Evolutionary conservation across 2,113 vertebrate genomes (phyloP), one percentile per base, ranked within the genome.

Genomic region (Solea solea): DNA sequence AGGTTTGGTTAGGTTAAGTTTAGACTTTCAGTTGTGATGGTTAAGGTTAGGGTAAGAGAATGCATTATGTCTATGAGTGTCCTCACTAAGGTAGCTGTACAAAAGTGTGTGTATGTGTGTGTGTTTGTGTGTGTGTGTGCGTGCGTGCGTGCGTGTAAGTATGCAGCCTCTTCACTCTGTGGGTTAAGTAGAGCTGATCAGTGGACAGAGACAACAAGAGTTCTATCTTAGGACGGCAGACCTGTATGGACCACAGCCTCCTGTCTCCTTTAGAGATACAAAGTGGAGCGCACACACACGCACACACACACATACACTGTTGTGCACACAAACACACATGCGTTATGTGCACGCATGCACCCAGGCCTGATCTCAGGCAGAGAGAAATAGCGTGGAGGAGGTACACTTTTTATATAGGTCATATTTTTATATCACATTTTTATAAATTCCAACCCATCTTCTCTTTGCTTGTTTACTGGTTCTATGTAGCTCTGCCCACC

Each of bases 211-310:
- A 85, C 81, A 80, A 86, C 81, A 84, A 71, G 76, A 64, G 69
- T 48, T 46, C 78, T 88, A 90, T 91, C 88, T 88, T 62, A 58
- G 70, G 81, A 84, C 65, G 78, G 61, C 83, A 89, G 88, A 83
- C 80, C 76, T 51, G 48, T 21, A 72, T 28, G 5, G 74, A 70
- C 74, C 57, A 56, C 58, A 60, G 63, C 46, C 59, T 53, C 59
- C 74, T 42, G 67, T 70, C 81, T 80, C 55, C 66, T 64, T 75
- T 21, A 59, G 69, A 80, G 62, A 65, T 57, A 64, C 44, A 54
- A n/a, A 50, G 5, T 1, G 21, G n/a, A 50, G 6, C 14, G 14
- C 16, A 48, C 16, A 27, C n/a, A 7, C 25, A 40, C 40, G 8
- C 8, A 7, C 62, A 59, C 25, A 52, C 14, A 65, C 57, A 58